These are phyloP conservation scores for Nicator chloris DNA, from an alignment of 2,113 vertebrate species.

Conservation along the genomic window DNA sequence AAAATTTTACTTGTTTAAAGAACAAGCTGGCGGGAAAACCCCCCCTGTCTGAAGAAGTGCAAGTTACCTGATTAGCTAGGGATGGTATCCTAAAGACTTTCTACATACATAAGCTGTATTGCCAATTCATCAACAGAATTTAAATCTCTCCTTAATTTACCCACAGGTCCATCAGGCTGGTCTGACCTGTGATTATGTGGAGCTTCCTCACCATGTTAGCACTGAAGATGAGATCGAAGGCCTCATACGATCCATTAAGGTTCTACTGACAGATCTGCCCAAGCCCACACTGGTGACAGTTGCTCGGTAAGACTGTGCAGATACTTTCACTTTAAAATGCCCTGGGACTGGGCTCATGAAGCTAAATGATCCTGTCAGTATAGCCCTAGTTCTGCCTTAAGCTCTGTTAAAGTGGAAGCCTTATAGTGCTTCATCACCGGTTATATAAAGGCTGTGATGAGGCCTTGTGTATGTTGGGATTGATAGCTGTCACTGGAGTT, in stretches of 20 bases:
- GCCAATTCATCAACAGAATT: neutral
- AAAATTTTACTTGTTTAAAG: neutral
- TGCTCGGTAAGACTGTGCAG: conserved; percentile 78
- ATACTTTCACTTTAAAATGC: neutral
- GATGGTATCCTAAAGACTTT: neutral
- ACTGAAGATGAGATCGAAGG: conserved; percentile 82
- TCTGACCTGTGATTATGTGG: conserved; percentile 90
- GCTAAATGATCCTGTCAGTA: neutral
- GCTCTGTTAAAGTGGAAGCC: neutral
- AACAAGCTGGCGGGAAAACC: neutral
- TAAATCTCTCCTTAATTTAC: neutral
- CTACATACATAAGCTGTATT: neutral
- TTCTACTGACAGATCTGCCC: conserved; percentile 78
- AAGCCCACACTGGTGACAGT: conserved; percentile 89
- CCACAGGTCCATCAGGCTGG: conserved; percentile 93
- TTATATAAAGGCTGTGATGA: neutral
- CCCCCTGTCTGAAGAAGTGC: fast-evolving
- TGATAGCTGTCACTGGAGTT: neutral
- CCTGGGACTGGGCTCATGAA: neutral
- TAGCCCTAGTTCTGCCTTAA: neutral
- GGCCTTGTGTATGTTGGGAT: neutral
- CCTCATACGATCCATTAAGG: conserved; percentile 75
- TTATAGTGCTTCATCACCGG: neutral
- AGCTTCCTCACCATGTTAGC: conserved; percentile 95
- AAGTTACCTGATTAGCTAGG: neutral